Base-by-base conservation (phyloP, 1,140 invertebrate genomes). In the Pissodes strobi region DNA sequence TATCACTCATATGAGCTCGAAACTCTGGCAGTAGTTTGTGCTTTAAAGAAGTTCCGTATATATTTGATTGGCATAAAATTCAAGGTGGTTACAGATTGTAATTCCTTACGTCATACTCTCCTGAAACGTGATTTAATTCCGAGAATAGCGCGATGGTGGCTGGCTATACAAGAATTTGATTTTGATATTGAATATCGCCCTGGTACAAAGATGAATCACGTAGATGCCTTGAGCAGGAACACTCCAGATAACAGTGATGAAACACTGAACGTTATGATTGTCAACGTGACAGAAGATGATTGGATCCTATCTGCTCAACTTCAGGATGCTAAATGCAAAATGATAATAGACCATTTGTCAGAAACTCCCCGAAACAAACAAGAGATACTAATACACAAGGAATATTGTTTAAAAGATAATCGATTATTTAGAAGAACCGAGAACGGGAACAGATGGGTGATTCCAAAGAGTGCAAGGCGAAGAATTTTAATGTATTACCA, bases 381-480 rank as follows among this genome's bases (percentile, higher is more conserved):
- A n/a, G 30, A 34, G n/a, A 34, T 8, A 34, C 30, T 6, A 8
- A 34, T 34, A 34, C 30, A 34, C 30, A 6, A 34, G n/a, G 30
- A 34, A n/a, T 34, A 8, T n/a, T 34, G 30, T n/a, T n/a, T 34
- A n/a, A 34, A 34, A 34, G n/a, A 34, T 34, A 6, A 34, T 6
- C 30, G 30, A 8, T 34, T 34, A n/a, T 34, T 8, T 34, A 34
- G 30, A 34, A 34, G n/a, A 34, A 34, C 30, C n/a, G 30, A 34
- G n/a, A 34, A 34, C n/a, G 30, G 30, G 6, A 34, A 34, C 30
- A 34, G 30, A 34, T 34, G 30, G 48, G 23, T 51, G 15, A 15
- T 51, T 85, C 23, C 80, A 12, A 51, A 51, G 15, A 51, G 6
- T 8, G 48, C 48, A 12, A 12, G 48, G 10, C 38, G 48, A 30